phyloP scores from a whole-genome alignment of 2,888 invertebrate genomes.

The Ernsta delagoae region DNA sequence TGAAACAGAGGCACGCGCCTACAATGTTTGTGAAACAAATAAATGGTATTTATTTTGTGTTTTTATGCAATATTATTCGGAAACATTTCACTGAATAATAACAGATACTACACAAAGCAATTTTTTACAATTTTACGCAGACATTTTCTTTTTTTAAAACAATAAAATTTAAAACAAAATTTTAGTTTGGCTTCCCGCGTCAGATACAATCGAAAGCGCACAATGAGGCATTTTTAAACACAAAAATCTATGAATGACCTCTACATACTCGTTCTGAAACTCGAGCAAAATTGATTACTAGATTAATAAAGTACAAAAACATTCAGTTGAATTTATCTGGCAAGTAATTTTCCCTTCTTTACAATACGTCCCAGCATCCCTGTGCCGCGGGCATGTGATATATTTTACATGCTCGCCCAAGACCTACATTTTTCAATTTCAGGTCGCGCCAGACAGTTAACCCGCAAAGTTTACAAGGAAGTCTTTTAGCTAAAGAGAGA shows the following conservation, averaged over 20 bases:
- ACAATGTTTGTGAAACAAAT: constrained; percentile 3
- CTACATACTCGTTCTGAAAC: too few species aligned
- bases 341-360: not conserved
- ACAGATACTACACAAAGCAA: not conserved
- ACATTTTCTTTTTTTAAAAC: not conserved
- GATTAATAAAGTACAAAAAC: too few species aligned
- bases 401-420: constrained; percentile 14
- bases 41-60: not conserved
- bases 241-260: too few species aligned
- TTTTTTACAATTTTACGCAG: not conserved
- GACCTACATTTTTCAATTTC: constrained; percentile 21
- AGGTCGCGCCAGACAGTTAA: constrained; percentile 21
- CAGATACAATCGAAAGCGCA: too few species aligned
- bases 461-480: constrained; percentile 28
- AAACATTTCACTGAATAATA: not conserved
- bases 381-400: not conserved
- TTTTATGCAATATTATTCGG: not conserved
- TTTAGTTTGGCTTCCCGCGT: not conserved
- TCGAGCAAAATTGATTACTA: too few species aligned
- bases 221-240: too few species aligned
- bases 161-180: not conserved
- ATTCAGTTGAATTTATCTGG: not conserved
- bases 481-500: constrained; percentile 30
- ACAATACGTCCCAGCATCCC: not conserved
- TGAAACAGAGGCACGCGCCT: constrained; percentile 11